Percentiles rank a stretch among this genome's conserved stretches.
phyloP scores from a whole-genome alignment of 2,888 invertebrate genomes.

The Nebria brevicollis region DNA sequence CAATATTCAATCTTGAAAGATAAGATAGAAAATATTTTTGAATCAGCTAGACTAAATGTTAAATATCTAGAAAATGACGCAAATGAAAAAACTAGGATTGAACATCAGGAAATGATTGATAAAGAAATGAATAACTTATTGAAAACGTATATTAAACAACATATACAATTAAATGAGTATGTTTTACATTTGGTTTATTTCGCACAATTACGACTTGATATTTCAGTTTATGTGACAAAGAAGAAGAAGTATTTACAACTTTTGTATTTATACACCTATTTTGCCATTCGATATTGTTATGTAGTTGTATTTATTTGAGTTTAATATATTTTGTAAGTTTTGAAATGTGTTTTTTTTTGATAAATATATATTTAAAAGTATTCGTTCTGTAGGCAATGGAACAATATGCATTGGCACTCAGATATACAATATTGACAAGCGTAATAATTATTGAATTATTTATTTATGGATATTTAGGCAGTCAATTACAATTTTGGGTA shows the following conservation, averaged over 20 bases:
- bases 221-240: constrained; percentile 18
- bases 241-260: constrained; percentile 4
- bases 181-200: background rate
- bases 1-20: constrained; percentile 48
- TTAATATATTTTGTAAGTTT: constrained; percentile 6
- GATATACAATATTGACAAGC: background rate
- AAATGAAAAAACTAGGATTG: no score
- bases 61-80: background rate
- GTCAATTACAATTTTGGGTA: background rate
- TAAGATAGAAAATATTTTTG: constrained; percentile 44
- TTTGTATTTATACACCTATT: background rate
- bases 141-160: constrained; percentile 14
- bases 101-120: background rate
- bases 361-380: background rate
- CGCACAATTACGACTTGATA: background rate
- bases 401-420: background rate
- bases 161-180: constrained; percentile 10
- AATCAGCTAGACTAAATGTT: constrained; percentile 27
- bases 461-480: constrained; percentile 11
- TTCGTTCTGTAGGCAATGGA: background rate
- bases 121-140: constrained; percentile 3
- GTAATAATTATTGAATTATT: constrained; percentile 6
- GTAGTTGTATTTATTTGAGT: background rate
- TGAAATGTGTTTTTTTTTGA: background rate
- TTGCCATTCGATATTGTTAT: background rate